Conservation (phyloP, 2,113 vertebrate species). For the Rousettus leschenaultii region DNA sequence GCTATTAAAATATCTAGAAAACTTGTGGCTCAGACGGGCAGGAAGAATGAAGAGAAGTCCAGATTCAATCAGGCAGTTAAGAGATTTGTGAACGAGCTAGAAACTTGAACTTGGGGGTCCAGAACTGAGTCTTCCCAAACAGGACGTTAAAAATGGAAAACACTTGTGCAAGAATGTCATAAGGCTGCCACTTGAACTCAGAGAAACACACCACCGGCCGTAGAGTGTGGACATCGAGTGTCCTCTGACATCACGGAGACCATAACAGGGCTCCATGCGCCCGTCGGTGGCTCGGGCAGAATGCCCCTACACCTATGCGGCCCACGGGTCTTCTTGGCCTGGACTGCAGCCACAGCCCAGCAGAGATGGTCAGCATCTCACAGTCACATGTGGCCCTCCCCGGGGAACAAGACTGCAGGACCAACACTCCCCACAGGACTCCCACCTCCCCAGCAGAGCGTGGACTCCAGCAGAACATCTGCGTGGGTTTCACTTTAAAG, state of each 20-base stretch:
- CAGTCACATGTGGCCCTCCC: neutral
- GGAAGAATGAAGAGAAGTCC: neutral
- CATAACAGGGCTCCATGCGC: rapidly evolving
- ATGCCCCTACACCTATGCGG: neutral
- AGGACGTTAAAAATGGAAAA: neutral
- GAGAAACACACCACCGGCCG: neutral
- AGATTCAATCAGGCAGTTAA: neutral
- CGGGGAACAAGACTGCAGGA: neutral
- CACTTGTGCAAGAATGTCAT: neutral
- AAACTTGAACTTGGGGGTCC: neutral
- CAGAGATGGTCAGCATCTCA: neutral
- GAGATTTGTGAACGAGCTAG: neutral
- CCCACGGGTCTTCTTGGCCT: neutral
- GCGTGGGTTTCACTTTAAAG: neutral
- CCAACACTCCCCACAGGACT: neutral
- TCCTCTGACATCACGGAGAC: neutral
- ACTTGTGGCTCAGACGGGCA: neutral
- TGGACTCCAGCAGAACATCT: rapidly evolving
- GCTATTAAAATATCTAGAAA: neutral
- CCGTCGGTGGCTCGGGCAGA: neutral
- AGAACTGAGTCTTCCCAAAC: neutral
- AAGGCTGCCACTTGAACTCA: neutral
- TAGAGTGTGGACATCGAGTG: rapidly evolving
- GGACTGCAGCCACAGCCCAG: neutral
- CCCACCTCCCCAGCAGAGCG: neutral